Base-by-base conservation (phyloP, 2,113 vertebrate genomes). In the Acanthochromis polyacanthus region DNA sequence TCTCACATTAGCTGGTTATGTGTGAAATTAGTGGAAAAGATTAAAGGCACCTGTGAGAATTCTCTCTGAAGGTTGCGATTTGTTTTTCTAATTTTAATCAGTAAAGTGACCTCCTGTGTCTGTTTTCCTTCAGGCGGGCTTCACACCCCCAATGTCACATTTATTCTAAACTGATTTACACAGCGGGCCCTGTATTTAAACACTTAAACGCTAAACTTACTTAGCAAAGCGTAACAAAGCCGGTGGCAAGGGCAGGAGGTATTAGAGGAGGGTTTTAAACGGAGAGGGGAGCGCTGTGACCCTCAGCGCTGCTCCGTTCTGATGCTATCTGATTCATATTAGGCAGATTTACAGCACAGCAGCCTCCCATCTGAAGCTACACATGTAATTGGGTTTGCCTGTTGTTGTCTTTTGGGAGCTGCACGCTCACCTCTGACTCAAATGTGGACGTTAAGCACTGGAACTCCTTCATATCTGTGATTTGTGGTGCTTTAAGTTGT, bases 281-380 rank as follows among this genome's bases (percentile, higher is more conserved):
- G 72, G 63, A 64, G 93, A 96, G 83, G 92, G 93, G 92, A 92
- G 93, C 4, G 51, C 50, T 43, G 40, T 48, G 4, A 75, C 71
- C 73, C 71, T 65, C 77, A 61, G 19, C 36, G 10, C 58, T 4
- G 65, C 64, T 60, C 38, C 43, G n/a, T 22, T 55, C 75, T 17
- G 57, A 78, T 81, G 57, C 22, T 23, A 83, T 86, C 86, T 28
- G 80, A 66, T 72, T 77, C 56, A 48, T 53, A 82, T 76, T 76
- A 70, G 50, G 43, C 62, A 57, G 78, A 69, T 78, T 79, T 71
- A 71, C 30, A 40, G 65, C 36, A 65, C 75, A 57, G 59, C 65
- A 45, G 57, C 19, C 66, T 75, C 66, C 23, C 14, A 59, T 77
- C 63, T 73, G 0, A 66, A 70, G 72, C 79, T 67, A 56, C 7